These are phyloP conservation scores for Distichodus sexfasciatus DNA, from an alignment of 2,797 vertebrate species.

Conservation along the genomic window DNA sequence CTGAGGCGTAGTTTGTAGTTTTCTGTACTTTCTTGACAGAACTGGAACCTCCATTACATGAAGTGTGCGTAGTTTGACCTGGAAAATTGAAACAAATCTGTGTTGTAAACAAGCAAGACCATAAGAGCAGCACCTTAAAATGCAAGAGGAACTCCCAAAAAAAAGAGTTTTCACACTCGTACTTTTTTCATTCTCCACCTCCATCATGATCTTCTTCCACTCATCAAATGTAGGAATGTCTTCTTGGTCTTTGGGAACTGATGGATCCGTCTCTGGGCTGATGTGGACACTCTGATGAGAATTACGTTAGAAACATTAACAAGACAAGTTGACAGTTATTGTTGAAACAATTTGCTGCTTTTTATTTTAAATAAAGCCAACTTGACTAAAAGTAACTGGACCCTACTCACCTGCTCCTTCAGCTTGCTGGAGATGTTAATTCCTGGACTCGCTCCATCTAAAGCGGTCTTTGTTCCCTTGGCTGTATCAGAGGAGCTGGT, in stretches of 20 bases:
- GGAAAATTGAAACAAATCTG: not conserved
- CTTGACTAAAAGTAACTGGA: not conserved
- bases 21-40: conserved; percentile 89
- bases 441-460: conserved; percentile 45
- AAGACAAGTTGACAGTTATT: too few species aligned
- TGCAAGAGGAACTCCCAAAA: not conserved
- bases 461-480: conserved; percentile 11
- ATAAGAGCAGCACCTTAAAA: too few species aligned
- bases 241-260: conserved; percentile 72
- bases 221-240: conserved; percentile 98
- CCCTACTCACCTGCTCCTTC: conserved; percentile 57
- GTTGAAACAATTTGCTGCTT: too few species aligned
- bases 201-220: conserved; percentile 96
- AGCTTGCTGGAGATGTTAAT: conserved; percentile 56
- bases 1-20: conserved; percentile 96
- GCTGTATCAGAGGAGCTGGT: conserved; percentile 47
- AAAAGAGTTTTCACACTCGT: conserved; percentile 55
- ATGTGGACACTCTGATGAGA: conserved; percentile 55
- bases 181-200: conserved; percentile 97
- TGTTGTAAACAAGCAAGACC: not conserved
- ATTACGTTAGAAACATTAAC: not conserved
- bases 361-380: too few species aligned
- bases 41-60: conserved; percentile 76
- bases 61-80: conserved; percentile 86
- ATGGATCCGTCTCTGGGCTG: conserved; percentile 58